Evolutionary conservation across 2,113 vertebrate species (phyloP), one percentile per base, ranked within the genome.

Genomic region (Microtus pennsylvanicus): DNA sequence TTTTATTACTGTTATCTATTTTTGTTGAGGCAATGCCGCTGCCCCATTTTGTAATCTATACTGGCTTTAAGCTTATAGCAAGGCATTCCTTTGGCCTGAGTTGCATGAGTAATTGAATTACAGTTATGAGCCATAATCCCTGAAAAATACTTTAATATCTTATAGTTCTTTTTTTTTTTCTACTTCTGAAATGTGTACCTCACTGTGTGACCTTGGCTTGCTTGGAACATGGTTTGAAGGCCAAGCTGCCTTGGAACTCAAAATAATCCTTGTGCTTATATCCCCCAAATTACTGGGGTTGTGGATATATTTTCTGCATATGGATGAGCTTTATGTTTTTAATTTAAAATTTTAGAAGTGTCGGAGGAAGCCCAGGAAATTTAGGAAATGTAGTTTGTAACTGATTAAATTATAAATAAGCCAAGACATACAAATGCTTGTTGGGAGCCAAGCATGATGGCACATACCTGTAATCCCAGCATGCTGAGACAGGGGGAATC

Each of bases 331-430:
- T 70, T 72, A 96, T 90, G 38, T 33, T 87, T 87, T 86, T 69
- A 67, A 14, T 26, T 77, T 85, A 93, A 90, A 95, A 58, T n/a
- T 50, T 77, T 77, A 87, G 50, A 69, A 50, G 94, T 47, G 70
- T 30, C 90, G 61, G n/a, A 89, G 50, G 75, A 26, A 65, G 26
- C 3, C 78, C 4, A 63, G 19, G 78, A 74, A 82, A 61, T 89
- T 89, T 89, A 72, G 45, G 72, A 93, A 89, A 72, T 90, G 69
- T 58, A 65, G 69, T 42, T 52, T 94, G 45, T 93, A 94, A 89
- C 10, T 69, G 90, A 74, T 94, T 81, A 89, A 96, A 93, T 86
- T 81, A 61, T 21, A 80, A 17, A 38, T 65, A 52, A 69, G 5
- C 69, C 61, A 82, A 8, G 89, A 76, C 9, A 21, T 91, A n/a